A percentile compares a stretch with the other conserved stretches of the same genome.
phyloP scores from a whole-genome alignment of 2,113 vertebrate species.

The Myrmecobius fasciatus region DNA sequence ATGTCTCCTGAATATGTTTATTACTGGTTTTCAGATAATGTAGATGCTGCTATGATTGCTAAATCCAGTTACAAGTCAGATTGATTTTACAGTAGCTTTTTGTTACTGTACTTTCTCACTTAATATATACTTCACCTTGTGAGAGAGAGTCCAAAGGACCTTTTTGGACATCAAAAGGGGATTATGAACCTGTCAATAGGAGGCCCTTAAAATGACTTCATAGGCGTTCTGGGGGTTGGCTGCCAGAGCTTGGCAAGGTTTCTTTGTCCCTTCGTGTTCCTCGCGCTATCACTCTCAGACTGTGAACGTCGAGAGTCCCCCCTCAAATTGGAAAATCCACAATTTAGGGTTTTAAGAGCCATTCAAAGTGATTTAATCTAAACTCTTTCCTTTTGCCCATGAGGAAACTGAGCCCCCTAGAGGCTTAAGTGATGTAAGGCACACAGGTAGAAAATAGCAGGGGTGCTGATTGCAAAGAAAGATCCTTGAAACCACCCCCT shows the following conservation, averaged over 20 bases:
- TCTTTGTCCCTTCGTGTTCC: background rate
- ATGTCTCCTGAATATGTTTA: background rate
- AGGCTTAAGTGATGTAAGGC: background rate
- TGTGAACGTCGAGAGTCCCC: too few species aligned
- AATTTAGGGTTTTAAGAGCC: background rate
- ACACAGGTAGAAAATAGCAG: background rate
- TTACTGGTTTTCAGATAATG: background rate
- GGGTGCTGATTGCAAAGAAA: background rate
- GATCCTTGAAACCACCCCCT: background rate
- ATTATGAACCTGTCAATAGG: background rate
- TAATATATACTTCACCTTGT: background rate
- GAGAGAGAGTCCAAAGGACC: background rate
- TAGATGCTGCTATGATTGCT: background rate
- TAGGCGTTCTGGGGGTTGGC: background rate
- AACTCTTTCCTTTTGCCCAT: slow-evolving; percentile 15
- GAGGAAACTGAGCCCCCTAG: background rate
- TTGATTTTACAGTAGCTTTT: background rate
- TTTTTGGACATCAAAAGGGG: background rate
- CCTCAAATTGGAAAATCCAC: background rate
- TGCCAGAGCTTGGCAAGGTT: rapidly evolving
- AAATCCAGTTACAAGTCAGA: background rate
- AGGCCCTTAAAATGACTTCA: background rate
- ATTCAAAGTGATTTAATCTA: background rate
- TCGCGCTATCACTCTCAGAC: background rate
- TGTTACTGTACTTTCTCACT: background rate